Percentiles rank a stretch among this genome's conserved stretches.
Conservation (phyloP, 2,113 vertebrate species). For the Dromiciops gliroides region DNA sequence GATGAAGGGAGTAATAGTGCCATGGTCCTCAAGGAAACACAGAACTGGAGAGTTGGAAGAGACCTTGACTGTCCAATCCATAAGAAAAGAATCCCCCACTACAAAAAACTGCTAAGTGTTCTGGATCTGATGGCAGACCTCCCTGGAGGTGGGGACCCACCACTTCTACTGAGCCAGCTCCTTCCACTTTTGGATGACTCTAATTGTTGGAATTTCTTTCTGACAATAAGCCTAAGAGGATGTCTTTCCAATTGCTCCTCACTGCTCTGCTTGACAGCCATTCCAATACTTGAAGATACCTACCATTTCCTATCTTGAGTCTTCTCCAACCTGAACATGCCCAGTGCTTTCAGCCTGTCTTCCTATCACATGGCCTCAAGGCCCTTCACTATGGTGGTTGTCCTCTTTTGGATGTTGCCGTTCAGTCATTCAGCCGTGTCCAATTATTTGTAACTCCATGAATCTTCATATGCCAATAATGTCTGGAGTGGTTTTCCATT, state of each 20-base stretch:
- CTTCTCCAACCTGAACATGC: not conserved
- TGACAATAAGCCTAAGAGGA: no score
- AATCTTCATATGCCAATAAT: not conserved
- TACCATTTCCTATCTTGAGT: not conserved
- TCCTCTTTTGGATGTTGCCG: not conserved
- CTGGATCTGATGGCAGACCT: not conserved
- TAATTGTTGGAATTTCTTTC: not conserved
- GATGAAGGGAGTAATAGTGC: not conserved
- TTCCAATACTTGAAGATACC: not conserved
- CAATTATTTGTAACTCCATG: not conserved
- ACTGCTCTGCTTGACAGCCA: not conserved
- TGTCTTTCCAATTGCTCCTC: not conserved
- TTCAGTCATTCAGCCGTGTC: not conserved
- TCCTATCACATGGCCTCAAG: not conserved
- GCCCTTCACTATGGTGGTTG: not conserved
- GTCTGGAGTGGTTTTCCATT: not conserved
- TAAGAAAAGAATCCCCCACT: not conserved
- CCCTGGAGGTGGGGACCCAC: not conserved
- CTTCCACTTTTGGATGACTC: not conserved
- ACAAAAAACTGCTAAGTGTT: no score
- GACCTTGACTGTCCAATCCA: not conserved
- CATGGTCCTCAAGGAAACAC: not conserved
- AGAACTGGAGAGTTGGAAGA: not conserved
- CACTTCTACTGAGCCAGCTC: not conserved
- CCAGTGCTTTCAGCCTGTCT: not conserved